phyloP scores from a whole-genome alignment of 2,888 invertebrate species.

The Idaea biselata region DNA sequence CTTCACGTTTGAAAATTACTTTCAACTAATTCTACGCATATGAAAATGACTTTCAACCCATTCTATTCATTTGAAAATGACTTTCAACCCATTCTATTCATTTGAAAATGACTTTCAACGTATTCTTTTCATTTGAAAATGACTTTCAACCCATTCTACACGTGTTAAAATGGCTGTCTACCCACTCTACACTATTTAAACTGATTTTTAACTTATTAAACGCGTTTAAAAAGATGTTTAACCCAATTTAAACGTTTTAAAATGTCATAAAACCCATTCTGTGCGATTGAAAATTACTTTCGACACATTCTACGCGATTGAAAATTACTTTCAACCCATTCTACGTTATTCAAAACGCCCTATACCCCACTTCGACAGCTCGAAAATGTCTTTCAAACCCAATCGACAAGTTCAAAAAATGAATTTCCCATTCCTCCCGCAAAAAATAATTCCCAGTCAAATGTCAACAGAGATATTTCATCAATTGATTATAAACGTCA shows the following conservation, averaged over 20 bases:
- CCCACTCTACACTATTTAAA: not conserved
- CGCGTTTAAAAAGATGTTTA: not conserved
- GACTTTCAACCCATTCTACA: not conserved
- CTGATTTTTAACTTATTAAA: not conserved
- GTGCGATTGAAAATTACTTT: not conserved
- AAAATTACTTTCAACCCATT: not conserved
- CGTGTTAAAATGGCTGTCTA: not conserved
- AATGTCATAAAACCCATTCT: not conserved
- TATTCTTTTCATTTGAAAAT: not conserved
- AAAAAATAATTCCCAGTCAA: conserved; percentile 15
- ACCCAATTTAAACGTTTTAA: too few relatives aligned
- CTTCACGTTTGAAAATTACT: not conserved
- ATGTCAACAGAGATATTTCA: conserved; percentile 66
- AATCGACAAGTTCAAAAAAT: conserved; percentile 1
- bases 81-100: not conserved
- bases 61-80: not conserved
- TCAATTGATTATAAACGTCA: conserved; percentile 57
- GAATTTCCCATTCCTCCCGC: conserved; percentile 10
- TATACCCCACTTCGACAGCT: not conserved
- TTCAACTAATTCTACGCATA: not conserved
- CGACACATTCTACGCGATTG: conserved; percentile 8
- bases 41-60: not conserved
- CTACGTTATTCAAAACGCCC: not conserved
- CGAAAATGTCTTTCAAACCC: not conserved
- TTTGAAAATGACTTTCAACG: not conserved